These are phyloP conservation scores for Saccostrea echinata DNA, from an alignment of 1,140 invertebrate species.

Conservation along the genomic window DNA sequence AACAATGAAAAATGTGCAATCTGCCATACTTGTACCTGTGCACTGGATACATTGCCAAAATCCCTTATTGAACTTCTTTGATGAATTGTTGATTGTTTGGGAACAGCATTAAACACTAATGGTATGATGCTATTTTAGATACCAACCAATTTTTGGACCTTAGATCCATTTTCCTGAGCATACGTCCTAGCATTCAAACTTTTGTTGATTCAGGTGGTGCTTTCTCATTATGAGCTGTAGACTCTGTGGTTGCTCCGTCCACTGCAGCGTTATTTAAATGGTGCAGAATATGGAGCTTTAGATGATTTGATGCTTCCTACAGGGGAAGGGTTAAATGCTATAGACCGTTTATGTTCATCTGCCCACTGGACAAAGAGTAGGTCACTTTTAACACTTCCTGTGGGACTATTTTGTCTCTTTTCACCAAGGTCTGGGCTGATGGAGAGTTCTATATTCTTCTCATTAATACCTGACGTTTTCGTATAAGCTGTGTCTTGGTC, in stretches of 20 bases:
- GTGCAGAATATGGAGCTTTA: constrained; percentile 12
- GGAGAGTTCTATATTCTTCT: not conserved
- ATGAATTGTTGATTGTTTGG: too few species aligned
- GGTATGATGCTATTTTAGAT: too few species aligned
- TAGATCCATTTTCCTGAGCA: too few species aligned
- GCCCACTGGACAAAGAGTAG: constrained; percentile 32
- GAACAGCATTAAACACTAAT: too few species aligned
- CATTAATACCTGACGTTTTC: not conserved
- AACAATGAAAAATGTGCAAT: too few species aligned
- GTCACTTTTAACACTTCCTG: constrained; percentile 14
- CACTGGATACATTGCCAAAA: too few species aligned
- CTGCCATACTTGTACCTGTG: too few species aligned
- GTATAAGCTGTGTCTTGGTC: not conserved
- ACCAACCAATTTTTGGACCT: too few species aligned
- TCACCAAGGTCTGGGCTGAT: not conserved
- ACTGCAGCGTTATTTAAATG: not conserved
- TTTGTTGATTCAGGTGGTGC: too few species aligned
- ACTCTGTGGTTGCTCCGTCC: not conserved
- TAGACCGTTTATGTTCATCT: constrained; percentile 17
- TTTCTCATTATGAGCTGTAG: not conserved
- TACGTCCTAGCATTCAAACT: too few species aligned
- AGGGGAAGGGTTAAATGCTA: constrained; percentile 24
- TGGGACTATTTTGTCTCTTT: not conserved
- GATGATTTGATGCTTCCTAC: not conserved
- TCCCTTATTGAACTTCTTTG: too few species aligned